Conservation (phyloP, 2,113 vertebrate species). For the Ceyx melanurus region DNA sequence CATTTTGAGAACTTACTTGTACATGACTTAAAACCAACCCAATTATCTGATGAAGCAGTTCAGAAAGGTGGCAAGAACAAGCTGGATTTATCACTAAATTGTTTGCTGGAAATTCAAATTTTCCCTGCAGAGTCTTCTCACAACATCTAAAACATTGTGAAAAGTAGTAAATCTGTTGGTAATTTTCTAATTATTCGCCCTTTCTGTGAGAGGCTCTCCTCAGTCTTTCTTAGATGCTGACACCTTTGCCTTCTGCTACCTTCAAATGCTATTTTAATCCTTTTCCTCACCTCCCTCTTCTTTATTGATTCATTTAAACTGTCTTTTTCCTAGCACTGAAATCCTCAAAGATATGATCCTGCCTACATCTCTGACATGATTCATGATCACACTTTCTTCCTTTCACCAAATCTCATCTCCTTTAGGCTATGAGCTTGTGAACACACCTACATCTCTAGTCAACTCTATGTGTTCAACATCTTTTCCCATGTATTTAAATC, state of each 20-base stretch:
- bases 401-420: not conserved
- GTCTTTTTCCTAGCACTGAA: not conserved
- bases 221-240: not conserved
- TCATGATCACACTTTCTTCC: conserved; percentile 41
- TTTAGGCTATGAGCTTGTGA: not conserved
- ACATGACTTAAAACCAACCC: not conserved
- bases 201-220: not conserved
- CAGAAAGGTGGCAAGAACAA: not conserved
- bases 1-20: not conserved
- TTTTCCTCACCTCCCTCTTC: not conserved
- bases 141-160: not conserved
- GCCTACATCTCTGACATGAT: conserved; percentile 49
- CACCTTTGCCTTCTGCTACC: not conserved
- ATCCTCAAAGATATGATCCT: not conserved
- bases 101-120: not conserved
- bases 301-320: not conserved
- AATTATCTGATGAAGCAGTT: not conserved
- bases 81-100: not conserved
- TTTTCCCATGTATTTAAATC: not conserved
- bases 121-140: not conserved
- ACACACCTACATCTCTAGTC: conserved; percentile 34
- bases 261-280: not conserved
- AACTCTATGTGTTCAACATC: not conserved
- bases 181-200: not conserved
- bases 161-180: not conserved